Conservation (phyloP, 1,140 invertebrate genomes). For the Lysiphlebus fabarum region DNA sequence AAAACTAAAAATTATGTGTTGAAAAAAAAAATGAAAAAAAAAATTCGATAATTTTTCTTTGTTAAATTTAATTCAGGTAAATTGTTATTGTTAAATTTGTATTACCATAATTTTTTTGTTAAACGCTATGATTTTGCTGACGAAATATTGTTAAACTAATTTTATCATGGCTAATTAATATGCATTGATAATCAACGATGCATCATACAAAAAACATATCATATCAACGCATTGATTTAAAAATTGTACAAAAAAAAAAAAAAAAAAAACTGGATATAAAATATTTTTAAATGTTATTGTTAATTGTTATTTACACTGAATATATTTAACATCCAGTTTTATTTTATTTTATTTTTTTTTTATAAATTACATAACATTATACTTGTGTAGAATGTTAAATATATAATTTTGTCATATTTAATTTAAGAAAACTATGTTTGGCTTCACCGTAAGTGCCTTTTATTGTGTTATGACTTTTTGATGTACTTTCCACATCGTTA, state of each 20-base stretch:
- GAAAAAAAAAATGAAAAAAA: too few species aligned
- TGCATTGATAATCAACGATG: too few species aligned
- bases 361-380: neutral
- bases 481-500: constrained; percentile 24
- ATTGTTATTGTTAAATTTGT: too few species aligned
- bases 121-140: too few species aligned
- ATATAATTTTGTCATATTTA: constrained; percentile 14
- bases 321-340: constrained; percentile 18
- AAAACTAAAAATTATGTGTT: too few species aligned
- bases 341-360: constrained; percentile 9
- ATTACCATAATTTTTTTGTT: too few species aligned
- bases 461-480: constrained; percentile 19
- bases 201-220: too few species aligned
- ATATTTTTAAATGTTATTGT: constrained; percentile 16
- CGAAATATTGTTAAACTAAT: too few species aligned
- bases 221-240: neutral
- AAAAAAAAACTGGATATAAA: constrained; percentile 1
- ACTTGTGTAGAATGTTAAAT: constrained; percentile 2
- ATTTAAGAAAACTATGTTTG: constrained; percentile 18
- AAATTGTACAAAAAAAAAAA: neutral
- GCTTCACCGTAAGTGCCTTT: constrained; percentile 28
- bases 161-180: too few species aligned
- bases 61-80: too few species aligned
- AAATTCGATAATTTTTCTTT: too few species aligned
- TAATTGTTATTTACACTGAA: constrained; percentile 12